Base-by-base conservation (phyloP, 1,140 invertebrate species). In the Papilio helenus region DNA sequence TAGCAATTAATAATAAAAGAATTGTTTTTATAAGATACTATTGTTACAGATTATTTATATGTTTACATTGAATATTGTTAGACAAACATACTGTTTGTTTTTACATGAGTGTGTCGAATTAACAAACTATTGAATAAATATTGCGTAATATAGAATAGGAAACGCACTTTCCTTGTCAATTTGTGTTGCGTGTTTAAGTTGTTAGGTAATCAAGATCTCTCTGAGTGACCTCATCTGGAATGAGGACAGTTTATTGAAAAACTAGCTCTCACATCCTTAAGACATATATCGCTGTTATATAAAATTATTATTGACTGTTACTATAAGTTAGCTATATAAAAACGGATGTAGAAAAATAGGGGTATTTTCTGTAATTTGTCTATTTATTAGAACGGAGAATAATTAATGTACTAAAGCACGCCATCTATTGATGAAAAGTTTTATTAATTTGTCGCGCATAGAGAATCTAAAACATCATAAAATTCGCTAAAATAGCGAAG, bases 81-180 rank as follows among this genome's bases (percentile, higher is more conserved):
- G 1, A 55, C 5, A n/a, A 3, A 5, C 49, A 51, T n/a, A 55
- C n/a, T 20, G n/a, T 20, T 20, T 55, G 51, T 18, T 55, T 55
- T 55, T 2, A 18, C 51, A 55, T 55, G 18, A 55, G 5, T 55
- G 51, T 20, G n/a, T 55, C 51, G 5, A 20, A 55, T 55, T 55
- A 20, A 55, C 51, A 55, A 18, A 12, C 26, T 68, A 29, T 29
- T 29, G 5, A 12, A 2, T 68, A 68, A 14, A 26, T 68, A 68
- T 61, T 61, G 23, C 58, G 20, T 61, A 68, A 55, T 68, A 68
- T 68, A 18, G 23, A 68, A 68, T 68, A 68, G 61, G 61, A 68
- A 68, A 68, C 61, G 61, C 23, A 68, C 61, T 68, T 68, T 68
- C 61, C 61, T 68, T 29, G 61, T 29, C 58, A 61, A n/a, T 68